These are phyloP conservation scores for Xylocopa sonorina DNA, from an alignment of 1,140 invertebrate genomes.

Conservation along the genomic window DNA sequence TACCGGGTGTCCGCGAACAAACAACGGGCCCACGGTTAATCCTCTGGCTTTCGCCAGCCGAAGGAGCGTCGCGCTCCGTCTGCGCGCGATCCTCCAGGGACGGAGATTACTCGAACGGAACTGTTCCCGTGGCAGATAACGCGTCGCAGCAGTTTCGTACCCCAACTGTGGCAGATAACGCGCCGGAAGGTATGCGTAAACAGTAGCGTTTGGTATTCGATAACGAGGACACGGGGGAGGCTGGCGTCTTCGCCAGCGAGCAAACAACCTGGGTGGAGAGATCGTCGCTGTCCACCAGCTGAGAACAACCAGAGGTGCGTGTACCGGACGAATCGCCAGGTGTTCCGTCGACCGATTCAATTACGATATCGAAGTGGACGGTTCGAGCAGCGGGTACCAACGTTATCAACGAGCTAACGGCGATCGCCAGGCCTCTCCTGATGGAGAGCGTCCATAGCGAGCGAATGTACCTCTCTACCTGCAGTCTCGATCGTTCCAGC, in stretches of 20 bases:
- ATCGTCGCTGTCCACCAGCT: neutral
- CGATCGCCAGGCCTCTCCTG: too few relatives aligned
- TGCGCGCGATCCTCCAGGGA: neutral
- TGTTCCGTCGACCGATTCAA: constrained; percentile 23
- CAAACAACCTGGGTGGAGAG: constrained; percentile 22
- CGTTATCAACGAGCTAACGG: constrained; percentile 1
- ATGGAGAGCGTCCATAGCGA: too few relatives aligned
- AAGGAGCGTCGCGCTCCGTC: neutral
- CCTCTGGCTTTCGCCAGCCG: neutral
- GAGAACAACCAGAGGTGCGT: constrained; percentile 4
- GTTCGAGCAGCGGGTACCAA: neutral
- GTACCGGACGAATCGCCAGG: constrained; percentile 32
- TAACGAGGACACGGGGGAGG: constrained; percentile 27
- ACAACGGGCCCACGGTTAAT: neutral
- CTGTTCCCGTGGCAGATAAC: constrained; percentile 12
- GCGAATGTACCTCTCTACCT: too few relatives aligned
- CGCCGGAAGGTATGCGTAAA: constrained; percentile 49
- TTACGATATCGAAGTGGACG: constrained; percentile 3
- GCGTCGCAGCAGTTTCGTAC: neutral
- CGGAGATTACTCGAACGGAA: neutral
- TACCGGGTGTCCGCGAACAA: constrained; percentile 48
- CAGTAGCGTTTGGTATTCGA: constrained; percentile 50
- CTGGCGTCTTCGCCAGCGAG: constrained; percentile 7
- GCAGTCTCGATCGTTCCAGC: too few relatives aligned
- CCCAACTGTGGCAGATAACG: constrained; percentile 24